A percentile compares a stretch with the other conserved stretches of the same genome.
Evolutionary conservation across 2,888 invertebrate genomes (phyloP).

Genomic region (Calameuta idolon): DNA sequence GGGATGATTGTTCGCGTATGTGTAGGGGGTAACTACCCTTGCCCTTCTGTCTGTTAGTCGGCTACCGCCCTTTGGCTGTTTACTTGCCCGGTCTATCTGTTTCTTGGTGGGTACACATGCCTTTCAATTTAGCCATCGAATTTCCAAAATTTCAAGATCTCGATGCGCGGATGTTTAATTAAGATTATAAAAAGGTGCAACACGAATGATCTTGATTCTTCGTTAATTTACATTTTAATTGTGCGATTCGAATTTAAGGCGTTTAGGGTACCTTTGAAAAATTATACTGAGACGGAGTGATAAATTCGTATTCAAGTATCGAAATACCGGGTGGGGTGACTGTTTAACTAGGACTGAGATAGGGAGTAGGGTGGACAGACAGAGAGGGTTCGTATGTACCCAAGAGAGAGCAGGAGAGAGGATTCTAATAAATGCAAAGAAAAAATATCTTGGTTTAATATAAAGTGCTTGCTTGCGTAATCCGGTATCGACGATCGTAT

Average conservation of each 20-base stretch:
- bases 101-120: background rate
- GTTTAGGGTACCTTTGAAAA: background rate
- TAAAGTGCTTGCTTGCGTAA: constrained; percentile 57
- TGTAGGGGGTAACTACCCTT: background rate
- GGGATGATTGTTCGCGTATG: background rate
- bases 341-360: background rate
- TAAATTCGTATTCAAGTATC: background rate
- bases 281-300: background rate
- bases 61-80: background rate
- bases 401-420: background rate
- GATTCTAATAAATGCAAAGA: background rate
- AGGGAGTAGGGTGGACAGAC: too few species aligned
- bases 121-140: background rate
- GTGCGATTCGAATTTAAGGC: background rate
- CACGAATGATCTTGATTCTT: background rate
- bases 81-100: background rate
- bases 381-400: background rate
- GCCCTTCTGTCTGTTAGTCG: background rate
- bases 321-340: background rate
- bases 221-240: background rate
- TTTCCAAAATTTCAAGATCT: background rate
- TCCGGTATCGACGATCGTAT: constrained; percentile 52
- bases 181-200: background rate
- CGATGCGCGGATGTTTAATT: background rate
- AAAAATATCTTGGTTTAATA: constrained; percentile 33